Evolutionary conservation across 2,888 invertebrate species (phyloP).

Genomic region (Acleris holmiana): DNA sequence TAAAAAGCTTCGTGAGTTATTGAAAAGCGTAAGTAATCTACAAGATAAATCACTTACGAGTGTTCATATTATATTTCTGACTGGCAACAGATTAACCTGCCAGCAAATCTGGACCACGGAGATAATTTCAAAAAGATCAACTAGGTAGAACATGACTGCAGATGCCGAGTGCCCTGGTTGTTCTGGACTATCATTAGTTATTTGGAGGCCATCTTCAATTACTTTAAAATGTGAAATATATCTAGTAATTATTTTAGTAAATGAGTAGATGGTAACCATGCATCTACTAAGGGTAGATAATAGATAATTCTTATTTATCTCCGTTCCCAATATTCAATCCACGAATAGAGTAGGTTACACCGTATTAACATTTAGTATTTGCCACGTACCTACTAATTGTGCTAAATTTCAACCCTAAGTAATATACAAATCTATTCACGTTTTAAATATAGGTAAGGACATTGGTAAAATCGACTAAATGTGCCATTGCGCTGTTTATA

Average conservation of each 20-base stretch:
- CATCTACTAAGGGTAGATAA: no score
- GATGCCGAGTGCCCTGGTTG: constrained; percentile 29
- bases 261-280: neutral
- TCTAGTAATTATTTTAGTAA: neutral
- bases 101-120: constrained; percentile 28
- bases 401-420: no score
- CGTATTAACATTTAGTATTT: no score
- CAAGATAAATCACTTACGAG: constrained; percentile 28
- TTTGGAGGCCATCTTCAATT: neutral
- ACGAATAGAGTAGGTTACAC: no score
- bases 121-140: constrained; percentile 28
- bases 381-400: no score
- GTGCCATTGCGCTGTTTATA: no score
- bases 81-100: constrained; percentile 32
- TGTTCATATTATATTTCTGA: constrained; percentile 18
- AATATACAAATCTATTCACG: no score
- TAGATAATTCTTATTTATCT: no score
- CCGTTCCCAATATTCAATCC: no score
- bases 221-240: neutral
- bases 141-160: constrained; percentile 20
- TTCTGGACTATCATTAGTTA: constrained; percentile 13
- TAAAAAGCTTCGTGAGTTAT: constrained; percentile 27
- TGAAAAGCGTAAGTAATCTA: constrained; percentile 20
- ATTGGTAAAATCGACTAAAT: no score
- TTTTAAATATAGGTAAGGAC: no score